A percentile compares a stretch with the other conserved stretches of the same genome.
Evolutionary conservation across 2,113 vertebrate genomes (phyloP).

Genomic region (Saimiri boliviensis): DNA sequence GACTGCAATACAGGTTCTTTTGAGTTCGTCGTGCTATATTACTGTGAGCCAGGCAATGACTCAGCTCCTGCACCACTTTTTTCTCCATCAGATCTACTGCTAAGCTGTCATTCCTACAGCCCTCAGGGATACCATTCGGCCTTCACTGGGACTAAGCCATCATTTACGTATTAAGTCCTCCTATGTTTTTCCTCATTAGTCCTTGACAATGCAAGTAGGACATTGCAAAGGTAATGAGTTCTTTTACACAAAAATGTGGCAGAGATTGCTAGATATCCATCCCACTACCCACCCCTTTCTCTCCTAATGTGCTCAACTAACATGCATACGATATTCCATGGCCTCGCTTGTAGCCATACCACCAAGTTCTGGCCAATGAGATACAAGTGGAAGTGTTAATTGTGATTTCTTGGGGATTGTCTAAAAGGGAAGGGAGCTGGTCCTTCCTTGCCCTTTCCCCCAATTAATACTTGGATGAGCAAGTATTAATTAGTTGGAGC

Average conservation of each 20-base stretch:
- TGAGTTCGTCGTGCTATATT: constrained; percentile 62
- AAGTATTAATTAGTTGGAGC: not conserved
- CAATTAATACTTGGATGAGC: not conserved
- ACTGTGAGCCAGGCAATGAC: constrained; percentile 60
- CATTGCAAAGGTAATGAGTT: constrained; percentile 65
- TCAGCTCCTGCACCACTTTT: constrained; percentile 63
- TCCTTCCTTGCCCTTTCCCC: not conserved
- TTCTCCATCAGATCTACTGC: constrained; percentile 68
- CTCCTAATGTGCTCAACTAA: not conserved
- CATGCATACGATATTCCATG: not conserved
- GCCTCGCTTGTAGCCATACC: not conserved
- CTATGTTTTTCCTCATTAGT: constrained; percentile 75
- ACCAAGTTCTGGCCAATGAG: not conserved
- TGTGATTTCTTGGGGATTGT: not conserved
- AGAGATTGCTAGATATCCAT: constrained; percentile 48
- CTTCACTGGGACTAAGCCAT: constrained; percentile 70
- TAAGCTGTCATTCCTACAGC: constrained; percentile 70
- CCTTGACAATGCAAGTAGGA: constrained; percentile 66
- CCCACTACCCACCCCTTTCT: not conserved
- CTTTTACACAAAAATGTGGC: constrained; percentile 40
- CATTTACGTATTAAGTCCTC: constrained; percentile 74
- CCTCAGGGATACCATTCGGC: constrained; percentile 73
- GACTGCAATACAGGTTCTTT: constrained; percentile 62
- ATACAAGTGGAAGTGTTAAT: not conserved
- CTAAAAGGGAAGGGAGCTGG: not conserved